phyloP scores from a whole-genome alignment of 2,113 vertebrate species.

The Chaenocephalus aceratus region DNA sequence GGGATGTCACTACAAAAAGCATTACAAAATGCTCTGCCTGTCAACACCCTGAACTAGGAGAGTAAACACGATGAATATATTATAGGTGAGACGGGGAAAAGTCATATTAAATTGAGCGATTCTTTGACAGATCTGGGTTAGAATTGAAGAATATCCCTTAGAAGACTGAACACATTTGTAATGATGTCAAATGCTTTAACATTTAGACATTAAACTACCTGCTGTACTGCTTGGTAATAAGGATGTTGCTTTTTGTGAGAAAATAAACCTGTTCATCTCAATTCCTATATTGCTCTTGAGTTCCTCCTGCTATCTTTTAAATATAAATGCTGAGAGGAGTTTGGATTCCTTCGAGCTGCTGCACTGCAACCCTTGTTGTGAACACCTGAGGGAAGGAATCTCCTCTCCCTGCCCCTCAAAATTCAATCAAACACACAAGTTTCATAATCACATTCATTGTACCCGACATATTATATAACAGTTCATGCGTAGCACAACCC shows the following conservation, averaged over 20 bases:
- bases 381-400: background rate
- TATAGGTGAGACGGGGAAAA: background rate
- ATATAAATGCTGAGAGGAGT: constrained; percentile 18
- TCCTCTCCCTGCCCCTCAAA: constrained; percentile 1
- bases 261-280: background rate
- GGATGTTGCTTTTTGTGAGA: background rate
- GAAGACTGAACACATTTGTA: background rate
- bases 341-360: constrained; percentile 15
- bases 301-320: constrained; percentile 2
- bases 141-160: background rate
- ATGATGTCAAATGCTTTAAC: background rate
- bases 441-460: background rate
- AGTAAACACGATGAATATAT: background rate
- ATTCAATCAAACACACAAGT: constrained; percentile 17
- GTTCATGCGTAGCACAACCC: constrained; percentile 9
- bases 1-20: too few relatives aligned
- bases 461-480: background rate
- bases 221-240: background rate
- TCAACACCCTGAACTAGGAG: background rate
- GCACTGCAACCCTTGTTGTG: background rate
- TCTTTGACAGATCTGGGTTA: background rate
- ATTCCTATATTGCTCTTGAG: constrained; percentile 1
- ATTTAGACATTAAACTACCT: background rate
- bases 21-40: too few relatives aligned
- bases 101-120: background rate